phyloP scores from a whole-genome alignment of 2,888 invertebrate genomes.

The Capitulum mitella region DNA sequence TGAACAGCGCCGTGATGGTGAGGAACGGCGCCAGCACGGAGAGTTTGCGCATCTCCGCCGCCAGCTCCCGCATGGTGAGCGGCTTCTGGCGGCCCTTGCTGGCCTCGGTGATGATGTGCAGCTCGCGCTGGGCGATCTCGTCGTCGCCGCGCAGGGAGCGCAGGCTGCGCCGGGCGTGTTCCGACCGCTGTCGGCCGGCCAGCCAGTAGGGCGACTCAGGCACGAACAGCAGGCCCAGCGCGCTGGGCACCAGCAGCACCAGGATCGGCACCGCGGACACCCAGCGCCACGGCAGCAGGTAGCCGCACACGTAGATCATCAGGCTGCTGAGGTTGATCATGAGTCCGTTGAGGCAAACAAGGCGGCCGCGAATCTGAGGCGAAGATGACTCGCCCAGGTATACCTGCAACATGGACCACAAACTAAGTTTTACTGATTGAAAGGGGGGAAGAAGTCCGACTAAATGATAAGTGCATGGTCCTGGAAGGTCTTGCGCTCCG shows the following conservation, averaged over 20 bases:
- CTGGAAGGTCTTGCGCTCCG: no score
- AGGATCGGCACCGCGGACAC: not conserved
- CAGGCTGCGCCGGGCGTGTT: not conserved
- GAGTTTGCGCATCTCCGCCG: not conserved
- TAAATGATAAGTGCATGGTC: no score
- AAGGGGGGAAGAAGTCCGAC: no score
- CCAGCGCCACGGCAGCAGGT: slow-evolving; percentile 10
- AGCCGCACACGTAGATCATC: not conserved
- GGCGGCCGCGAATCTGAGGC: slow-evolving; percentile 2
- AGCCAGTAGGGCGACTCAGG: slow-evolving; percentile 22
- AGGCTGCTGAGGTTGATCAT: not conserved
- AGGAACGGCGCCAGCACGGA: slow-evolving; percentile 17
- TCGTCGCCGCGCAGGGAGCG: not conserved
- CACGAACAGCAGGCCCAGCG: slow-evolving; percentile 1
- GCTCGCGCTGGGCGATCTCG: not conserved
- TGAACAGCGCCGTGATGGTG: not conserved
- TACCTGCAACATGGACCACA: not conserved
- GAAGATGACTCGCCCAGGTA: not conserved
- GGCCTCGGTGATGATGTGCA: not conserved
- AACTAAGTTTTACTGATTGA: no score
- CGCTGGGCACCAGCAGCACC: not conserved
- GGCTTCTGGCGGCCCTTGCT: not conserved
- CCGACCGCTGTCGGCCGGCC: not conserved
- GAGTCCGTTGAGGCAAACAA: not conserved
- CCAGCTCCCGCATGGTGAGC: not conserved